Evolutionary conservation across 2,888 invertebrate genomes (phyloP), one percentile per base, ranked within the genome.

Genomic region (Agrochola lota): DNA sequence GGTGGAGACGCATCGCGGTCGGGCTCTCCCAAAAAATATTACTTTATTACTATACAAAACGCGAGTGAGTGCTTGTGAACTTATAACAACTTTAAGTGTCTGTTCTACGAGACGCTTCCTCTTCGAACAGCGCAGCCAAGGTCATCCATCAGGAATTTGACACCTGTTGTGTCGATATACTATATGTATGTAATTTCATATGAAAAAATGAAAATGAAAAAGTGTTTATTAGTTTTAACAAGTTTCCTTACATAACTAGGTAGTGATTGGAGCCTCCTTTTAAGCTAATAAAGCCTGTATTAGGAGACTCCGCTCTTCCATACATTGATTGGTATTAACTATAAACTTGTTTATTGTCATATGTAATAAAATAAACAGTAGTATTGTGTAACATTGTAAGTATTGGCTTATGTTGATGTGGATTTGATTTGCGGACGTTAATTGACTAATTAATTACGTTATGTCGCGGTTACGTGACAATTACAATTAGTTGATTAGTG

Each of bases 91-190:
- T 91, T 89, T 89, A 90, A 92, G 93, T 94, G 92, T 89, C 89
- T 85, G 88, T 92, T 91, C 89, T 88, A 90, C 40, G 40, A 75
- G 80, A 74, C 76, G 89, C 87, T 87, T 89, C 88, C 90, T 84
- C 89, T 80, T 89, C 90, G 91, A 90, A 90, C 93, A 89, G 89
- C 91, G 90, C 91, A 91, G 90, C 90, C 94, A 95, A 95, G 95
- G 95, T 94, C 95, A 93, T 91, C 93, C 83, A 91, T 91, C 90
- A 91, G 92, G 92, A 92, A 92, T 91, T 94, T 93, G 94, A 94
- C 95, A 95, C 95, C 95, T 95, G 95, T 96, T 95, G 93, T 94
- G 91, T 94, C 92, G 92, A 91, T 92, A 92, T 92, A 92, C 90
- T 93, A 92, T 91, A 93, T 90, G 94, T 95, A 95, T 90, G 93